Evolutionary conservation across 2,888 invertebrate genomes (phyloP).

Genomic region (Xylota sylvarum): DNA sequence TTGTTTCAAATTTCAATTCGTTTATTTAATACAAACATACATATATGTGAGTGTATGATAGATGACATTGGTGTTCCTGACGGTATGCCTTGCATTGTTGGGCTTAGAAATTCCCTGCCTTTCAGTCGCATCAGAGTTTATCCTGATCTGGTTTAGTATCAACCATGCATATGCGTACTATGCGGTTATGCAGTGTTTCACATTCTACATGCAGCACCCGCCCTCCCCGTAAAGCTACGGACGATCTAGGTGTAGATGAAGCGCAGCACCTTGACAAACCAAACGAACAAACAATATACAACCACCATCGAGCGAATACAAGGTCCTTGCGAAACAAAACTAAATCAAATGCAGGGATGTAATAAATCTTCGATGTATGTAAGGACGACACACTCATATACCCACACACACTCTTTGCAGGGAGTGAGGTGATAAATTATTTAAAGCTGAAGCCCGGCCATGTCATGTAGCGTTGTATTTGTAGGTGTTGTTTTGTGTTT

Average conservation of each 20-base stretch:
- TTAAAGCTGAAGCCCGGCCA: conserved; percentile 59
- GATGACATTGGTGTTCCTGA: conserved; percentile 29
- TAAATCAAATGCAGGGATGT: conserved; percentile 75
- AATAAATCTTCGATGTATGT: conserved; percentile 71
- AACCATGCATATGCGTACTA: conserved; percentile 17
- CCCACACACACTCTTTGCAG: conserved; percentile 20
- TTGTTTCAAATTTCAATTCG: conserved; percentile 41
- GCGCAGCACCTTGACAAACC: conserved; percentile 54
- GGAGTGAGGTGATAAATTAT: conserved; percentile 71
- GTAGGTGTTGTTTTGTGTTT: conserved; percentile 47
- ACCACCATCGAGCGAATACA: conserved; percentile 35
- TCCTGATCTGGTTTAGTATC: conserved; percentile 5
- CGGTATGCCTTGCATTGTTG: conserved; percentile 26
- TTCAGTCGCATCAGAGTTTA: conserved; percentile 41
- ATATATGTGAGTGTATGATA: conserved; percentile 27
- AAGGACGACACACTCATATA: conserved; percentile 45
- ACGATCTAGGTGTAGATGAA: conserved; percentile 34
- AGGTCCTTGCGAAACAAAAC: conserved; percentile 60
- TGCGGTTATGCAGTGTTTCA: conserved; percentile 3
- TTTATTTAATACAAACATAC: conserved; percentile 38
- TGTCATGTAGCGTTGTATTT: conserved; percentile 30
- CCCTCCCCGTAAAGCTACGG: background rate
- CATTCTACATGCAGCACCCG: background rate
- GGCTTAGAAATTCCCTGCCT: conserved; percentile 19
- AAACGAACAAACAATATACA: conserved; percentile 54